phyloP scores from a whole-genome alignment of 1,140 invertebrate species.

The Mesaphorura yosii region DNA sequence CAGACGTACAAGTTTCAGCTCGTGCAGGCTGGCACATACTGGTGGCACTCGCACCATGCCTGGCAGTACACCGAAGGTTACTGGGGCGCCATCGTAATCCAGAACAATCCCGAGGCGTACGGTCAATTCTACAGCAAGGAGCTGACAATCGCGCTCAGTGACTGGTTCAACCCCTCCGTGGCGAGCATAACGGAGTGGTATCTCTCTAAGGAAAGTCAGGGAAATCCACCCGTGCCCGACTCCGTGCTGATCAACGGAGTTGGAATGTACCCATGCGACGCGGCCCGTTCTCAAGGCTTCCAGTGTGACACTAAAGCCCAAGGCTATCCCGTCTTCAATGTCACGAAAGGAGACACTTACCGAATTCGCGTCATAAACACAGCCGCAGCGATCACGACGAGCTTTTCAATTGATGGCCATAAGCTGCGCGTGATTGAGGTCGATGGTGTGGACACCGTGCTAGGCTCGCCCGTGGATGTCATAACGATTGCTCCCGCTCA shows the following conservation, averaged over 20 bases:
- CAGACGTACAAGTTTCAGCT: constrained; percentile 10
- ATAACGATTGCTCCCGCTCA: not conserved
- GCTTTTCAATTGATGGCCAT: constrained; percentile 19
- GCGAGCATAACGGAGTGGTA: not conserved
- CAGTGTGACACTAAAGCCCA: not conserved
- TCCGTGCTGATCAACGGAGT: constrained; percentile 17
- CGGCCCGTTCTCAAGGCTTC: not conserved
- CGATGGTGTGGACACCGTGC: constrained; percentile 10
- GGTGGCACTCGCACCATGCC: constrained; percentile 16
- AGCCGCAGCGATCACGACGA: not conserved
- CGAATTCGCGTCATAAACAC: constrained; percentile 18
- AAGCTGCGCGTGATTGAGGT: constrained; percentile 12
- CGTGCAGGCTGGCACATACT: constrained; percentile 9
- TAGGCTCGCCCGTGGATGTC: not conserved
- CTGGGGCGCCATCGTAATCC: constrained; percentile 14
- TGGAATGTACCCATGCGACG: constrained; percentile 11
- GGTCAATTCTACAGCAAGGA: not conserved
- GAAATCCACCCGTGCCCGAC: constrained; percentile 5
- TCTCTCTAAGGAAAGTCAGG: constrained; percentile 1
- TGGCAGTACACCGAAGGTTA: constrained; percentile 18
- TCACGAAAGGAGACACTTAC: constrained; percentile 3
- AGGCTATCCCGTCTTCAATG: constrained; percentile 1
- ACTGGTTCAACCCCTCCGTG: constrained; percentile 14
- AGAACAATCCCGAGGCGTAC: constrained; percentile 1
- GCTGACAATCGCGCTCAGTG: constrained; percentile 10